These are phyloP conservation scores for Nesometra sesokonis DNA, from an alignment of 35 echinoderm and acorn worm species.

Conservation along the genomic window DNA sequence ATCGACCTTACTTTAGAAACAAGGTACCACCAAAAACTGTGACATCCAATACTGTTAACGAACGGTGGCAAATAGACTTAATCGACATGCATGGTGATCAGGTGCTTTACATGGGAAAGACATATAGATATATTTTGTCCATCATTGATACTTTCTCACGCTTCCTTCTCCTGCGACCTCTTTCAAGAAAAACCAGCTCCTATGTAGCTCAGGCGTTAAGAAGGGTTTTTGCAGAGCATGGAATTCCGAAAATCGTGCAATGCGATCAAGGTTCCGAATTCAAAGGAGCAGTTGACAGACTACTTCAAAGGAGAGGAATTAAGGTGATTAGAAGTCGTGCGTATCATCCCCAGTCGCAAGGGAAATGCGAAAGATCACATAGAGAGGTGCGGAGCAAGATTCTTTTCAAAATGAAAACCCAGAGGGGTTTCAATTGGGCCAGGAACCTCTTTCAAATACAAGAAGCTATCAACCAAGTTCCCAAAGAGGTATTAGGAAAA, in stretches of 20 bases:
- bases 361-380: constrained; percentile 15
- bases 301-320: not conserved
- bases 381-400: not conserved
- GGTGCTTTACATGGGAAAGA: no score
- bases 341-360: constrained; percentile 12
- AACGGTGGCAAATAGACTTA: no score
- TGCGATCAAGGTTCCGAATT: not conserved
- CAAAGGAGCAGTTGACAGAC: not conserved
- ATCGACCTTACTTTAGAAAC: no score
- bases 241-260: not conserved
- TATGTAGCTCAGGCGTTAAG: no score
- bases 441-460: not conserved
- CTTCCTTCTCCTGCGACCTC: no score
- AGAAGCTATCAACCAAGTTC: constrained; percentile 13
- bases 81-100: no score
- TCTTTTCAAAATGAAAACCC: not conserved
- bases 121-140: no score
- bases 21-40: no score
- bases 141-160: no score
- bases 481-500: constrained; percentile 1
- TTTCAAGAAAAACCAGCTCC: no score
- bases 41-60: no score
- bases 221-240: no score
- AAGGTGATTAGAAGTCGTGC: not conserved
- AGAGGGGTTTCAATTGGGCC: constrained; percentile 5